Percentiles rank a stretch among this genome's conserved stretches.
phyloP scores from a whole-genome alignment of 2,113 vertebrate species.

The Athene cunicularia region DNA sequence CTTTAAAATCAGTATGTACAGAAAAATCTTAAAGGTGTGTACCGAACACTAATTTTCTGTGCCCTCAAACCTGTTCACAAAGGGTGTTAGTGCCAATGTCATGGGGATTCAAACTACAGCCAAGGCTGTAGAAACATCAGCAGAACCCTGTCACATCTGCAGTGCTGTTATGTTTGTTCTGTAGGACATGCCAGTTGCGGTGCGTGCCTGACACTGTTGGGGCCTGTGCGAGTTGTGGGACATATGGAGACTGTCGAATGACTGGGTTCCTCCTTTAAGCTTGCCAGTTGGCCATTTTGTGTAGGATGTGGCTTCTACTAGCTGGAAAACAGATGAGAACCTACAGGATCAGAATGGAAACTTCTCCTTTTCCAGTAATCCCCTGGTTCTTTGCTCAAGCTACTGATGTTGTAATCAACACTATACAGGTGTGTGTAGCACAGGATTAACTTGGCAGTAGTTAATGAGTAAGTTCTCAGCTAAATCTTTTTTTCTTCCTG shows the following conservation, averaged over 20 bases:
- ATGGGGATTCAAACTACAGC: neutral
- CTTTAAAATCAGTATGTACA: neutral
- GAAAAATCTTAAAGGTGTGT: neutral
- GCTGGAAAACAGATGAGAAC: neutral
- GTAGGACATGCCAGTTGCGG: neutral
- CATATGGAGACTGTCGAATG: neutral
- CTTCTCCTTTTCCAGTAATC: neutral
- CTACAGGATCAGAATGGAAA: neutral
- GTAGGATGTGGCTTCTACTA: neutral
- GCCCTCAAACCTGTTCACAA: neutral
- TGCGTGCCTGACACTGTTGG: neutral
- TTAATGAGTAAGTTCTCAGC: neutral
- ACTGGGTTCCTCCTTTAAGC: conserved; percentile 18
- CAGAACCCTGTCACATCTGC: neutral
- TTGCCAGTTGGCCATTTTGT: conserved; percentile 15
- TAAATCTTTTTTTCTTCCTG: neutral
- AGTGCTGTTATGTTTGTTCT: neutral
- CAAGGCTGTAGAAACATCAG: neutral
- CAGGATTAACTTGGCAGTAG: neutral
- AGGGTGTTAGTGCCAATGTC: neutral
- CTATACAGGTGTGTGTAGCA: neutral
- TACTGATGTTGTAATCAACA: neutral
- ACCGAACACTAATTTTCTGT: neutral
- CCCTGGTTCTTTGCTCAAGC: neutral
- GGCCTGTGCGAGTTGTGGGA: neutral